phyloP scores from a whole-genome alignment of 2,797 vertebrate species.

The Coracias cyanogaster region DNA sequence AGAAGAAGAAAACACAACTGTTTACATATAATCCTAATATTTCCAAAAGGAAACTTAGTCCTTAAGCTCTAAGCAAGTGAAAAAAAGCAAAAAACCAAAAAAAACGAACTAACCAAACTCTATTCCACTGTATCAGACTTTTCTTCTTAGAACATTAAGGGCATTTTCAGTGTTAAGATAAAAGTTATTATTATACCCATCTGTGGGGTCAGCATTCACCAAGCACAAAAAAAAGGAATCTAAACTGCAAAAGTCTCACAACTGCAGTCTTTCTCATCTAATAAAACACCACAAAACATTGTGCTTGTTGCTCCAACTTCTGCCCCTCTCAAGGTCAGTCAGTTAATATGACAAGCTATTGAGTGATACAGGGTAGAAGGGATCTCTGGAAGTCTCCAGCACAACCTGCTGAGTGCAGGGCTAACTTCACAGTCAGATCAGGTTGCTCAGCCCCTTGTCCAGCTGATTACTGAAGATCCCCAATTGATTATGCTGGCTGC shows the following conservation, averaged over 20 bases:
- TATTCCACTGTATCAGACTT: neutral
- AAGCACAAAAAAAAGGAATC: neutral
- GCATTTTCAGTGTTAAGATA: neutral
- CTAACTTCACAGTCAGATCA: neutral
- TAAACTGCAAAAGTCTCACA: neutral
- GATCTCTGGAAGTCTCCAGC: neutral
- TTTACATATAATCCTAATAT: neutral
- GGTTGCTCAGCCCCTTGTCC: neutral
- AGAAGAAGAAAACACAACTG: neutral
- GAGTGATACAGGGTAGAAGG: neutral
- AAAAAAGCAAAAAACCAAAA: neutral
- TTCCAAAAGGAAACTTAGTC: neutral
- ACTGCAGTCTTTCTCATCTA: neutral
- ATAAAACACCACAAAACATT: neutral
- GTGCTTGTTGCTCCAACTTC: neutral
- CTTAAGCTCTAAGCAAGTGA: neutral
- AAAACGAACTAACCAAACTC: neutral
- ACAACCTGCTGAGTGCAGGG: neutral
- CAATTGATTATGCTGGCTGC: neutral
- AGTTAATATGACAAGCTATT: neutral
- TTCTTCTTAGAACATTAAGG: neutral
- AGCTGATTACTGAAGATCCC: neutral
- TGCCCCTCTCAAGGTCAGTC: neutral
- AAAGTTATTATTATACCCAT: neutral
- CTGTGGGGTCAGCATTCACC: neutral